Conservation (phyloP, 23 tunicate genomes). For the Ciona savignyi region DNA sequence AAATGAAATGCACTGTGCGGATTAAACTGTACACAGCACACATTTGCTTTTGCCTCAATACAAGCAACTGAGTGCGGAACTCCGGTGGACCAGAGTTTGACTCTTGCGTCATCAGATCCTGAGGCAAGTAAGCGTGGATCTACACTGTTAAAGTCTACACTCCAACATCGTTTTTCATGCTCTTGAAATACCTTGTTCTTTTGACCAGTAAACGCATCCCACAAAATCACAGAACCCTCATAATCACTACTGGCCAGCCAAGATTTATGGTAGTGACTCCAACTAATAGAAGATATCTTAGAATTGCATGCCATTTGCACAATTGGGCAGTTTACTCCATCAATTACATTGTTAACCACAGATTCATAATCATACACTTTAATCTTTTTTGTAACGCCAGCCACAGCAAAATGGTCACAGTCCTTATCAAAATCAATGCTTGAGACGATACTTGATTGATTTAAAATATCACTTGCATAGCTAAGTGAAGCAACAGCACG, state of each 20-base stretch:
- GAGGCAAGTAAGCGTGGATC: constrained; percentile 91
- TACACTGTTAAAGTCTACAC: constrained; percentile 94
- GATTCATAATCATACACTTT: constrained; percentile 95
- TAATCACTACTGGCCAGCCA: constrained; percentile 97
- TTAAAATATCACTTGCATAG: constrained; percentile 83
- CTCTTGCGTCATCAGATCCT: constrained; percentile 97
- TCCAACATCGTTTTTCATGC: constrained; percentile 99
- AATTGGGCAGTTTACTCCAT: constrained; percentile 73
- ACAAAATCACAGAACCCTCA: constrained; percentile 86
- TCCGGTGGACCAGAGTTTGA: constrained; percentile 83
- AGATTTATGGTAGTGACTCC: constrained; percentile 94
- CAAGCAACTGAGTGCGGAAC: constrained; percentile 70
- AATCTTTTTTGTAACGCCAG: constrained; percentile 97
- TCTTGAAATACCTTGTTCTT: constrained; percentile 71
- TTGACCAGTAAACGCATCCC: constrained; percentile 95
- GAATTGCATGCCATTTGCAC: constrained; percentile 95
- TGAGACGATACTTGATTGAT: constrained; percentile 89
- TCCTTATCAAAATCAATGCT: constrained; percentile 97
- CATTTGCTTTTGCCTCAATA: constrained; percentile 98
- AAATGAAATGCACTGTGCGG: constrained; percentile 84
- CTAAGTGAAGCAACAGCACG: constrained; percentile 72
- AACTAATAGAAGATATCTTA: constrained; percentile 88
- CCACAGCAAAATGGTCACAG: constrained; percentile 96
- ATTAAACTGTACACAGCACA: constrained; percentile 97
- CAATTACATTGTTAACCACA: constrained; percentile 78